Evolutionary conservation across 2,888 invertebrate species (phyloP).

Genomic region (Watsonalla cultraria): DNA sequence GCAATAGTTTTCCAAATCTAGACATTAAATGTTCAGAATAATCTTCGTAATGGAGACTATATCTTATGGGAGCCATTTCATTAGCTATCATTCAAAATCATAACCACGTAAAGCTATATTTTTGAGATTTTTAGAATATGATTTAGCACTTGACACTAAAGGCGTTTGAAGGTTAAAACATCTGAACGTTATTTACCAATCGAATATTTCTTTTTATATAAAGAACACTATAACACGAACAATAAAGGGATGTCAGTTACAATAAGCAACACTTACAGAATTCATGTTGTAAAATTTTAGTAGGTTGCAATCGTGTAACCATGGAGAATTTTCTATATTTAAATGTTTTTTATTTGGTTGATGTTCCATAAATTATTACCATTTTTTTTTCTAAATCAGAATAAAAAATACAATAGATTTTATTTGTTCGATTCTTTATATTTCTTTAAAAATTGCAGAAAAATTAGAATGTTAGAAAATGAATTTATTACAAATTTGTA

Average conservation of each 20-base stretch:
- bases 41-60: conserved; percentile 83
- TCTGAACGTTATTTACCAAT: conserved; percentile 30
- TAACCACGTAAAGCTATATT: conserved; percentile 8
- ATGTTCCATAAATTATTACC: background rate
- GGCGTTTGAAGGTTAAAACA: conserved; percentile 25
- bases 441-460: conserved; percentile 70
- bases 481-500: conserved; percentile 78
- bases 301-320: no score
- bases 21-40: conserved; percentile 84
- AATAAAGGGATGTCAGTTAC: no score
- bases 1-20: conserved; percentile 83
- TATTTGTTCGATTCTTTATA: conserved; percentile 56
- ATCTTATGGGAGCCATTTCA: conserved; percentile 74
- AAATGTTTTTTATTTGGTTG: no score
- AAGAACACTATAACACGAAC: background rate
- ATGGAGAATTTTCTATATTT: no score
- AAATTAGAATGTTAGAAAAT: conserved; percentile 70
- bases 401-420: conserved; percentile 15
- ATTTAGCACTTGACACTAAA: conserved; percentile 8
- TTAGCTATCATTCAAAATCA: conserved; percentile 11
- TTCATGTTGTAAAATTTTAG: no score
- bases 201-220: conserved; percentile 8
- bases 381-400: background rate
- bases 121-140: background rate
- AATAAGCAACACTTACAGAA: no score